A percentile compares a stretch with the other conserved stretches of the same genome.
Evolutionary conservation across 1,140 invertebrate species (phyloP).

Genomic region (Charaxes varanes): DNA sequence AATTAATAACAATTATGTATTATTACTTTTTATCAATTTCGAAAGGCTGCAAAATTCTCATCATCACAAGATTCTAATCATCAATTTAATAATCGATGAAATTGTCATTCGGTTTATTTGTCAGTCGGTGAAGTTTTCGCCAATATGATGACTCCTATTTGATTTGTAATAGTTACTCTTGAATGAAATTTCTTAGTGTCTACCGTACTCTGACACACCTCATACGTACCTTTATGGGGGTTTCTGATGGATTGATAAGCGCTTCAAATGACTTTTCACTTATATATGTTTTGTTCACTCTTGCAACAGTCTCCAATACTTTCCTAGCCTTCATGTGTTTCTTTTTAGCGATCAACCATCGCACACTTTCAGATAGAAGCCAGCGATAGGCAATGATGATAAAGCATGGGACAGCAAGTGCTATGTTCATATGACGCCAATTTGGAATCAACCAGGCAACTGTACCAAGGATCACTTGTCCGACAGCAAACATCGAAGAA

Average conservation of each 20-base stretch:
- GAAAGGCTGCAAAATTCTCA: no score
- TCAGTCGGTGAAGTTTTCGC: no score
- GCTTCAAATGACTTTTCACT: constrained; percentile 75
- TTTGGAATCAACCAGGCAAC: constrained; percentile 80
- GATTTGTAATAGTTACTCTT: no score
- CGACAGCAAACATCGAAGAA: constrained; percentile 83
- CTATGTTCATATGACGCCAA: constrained; percentile 81
- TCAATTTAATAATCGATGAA: no score
- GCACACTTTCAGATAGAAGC: constrained; percentile 78
- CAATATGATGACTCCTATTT: no score
- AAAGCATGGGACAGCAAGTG: constrained; percentile 80
- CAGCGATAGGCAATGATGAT: constrained; percentile 78
- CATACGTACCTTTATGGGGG: no score
- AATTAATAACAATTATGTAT: no score
- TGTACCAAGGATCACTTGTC: constrained; percentile 80
- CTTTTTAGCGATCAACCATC: constrained; percentile 84
- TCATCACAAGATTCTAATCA: no score
- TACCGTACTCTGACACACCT: no score
- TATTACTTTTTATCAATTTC: no score
- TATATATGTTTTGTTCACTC: constrained; percentile 79
- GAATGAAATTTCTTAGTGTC: no score
- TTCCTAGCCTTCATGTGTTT: constrained; percentile 77
- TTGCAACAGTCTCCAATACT: constrained; percentile 77
- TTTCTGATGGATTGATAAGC: constrained; percentile 30
- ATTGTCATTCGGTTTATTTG: background rate